Percentiles rank a stretch among this genome's conserved stretches.
Evolutionary conservation across 2,113 vertebrate genomes (phyloP).

Genomic region (Phalacrocorax aristotelis): DNA sequence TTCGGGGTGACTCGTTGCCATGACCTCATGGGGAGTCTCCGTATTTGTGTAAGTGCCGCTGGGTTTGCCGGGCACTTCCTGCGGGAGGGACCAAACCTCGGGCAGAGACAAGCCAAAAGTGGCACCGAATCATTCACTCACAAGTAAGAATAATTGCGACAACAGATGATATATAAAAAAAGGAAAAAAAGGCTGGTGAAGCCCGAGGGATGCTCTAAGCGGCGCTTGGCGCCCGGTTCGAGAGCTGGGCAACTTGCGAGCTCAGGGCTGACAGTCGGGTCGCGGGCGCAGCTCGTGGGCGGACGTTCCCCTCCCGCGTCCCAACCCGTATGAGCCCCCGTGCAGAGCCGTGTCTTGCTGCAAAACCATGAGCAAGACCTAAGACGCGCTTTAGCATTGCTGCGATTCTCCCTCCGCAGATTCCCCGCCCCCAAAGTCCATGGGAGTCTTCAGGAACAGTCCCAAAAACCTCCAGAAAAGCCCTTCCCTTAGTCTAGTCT

Average conservation of each 20-base stretch:
- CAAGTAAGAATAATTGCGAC: neutral
- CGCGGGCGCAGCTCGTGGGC: accelerated
- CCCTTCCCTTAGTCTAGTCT: neutral
- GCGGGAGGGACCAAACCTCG: accelerated
- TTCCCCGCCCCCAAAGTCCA: neutral
- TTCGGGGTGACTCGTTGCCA: neutral
- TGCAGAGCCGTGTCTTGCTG: neutral
- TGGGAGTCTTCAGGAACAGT: accelerated
- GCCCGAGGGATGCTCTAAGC: neutral
- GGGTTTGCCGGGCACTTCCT: neutral
- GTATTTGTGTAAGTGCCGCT: neutral
- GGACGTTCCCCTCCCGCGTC: neutral
- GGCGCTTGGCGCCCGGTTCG: accelerated
- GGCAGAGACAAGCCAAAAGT: neutral
- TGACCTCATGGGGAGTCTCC: neutral
- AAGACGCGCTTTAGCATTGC: neutral
- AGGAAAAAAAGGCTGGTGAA: neutral
- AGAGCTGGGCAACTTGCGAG: neutral
- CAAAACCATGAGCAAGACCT: neutral
- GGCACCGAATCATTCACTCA: neutral
- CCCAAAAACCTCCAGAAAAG: neutral
- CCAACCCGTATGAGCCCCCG: neutral
- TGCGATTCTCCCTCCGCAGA: neutral
- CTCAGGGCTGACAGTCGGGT: neutral
- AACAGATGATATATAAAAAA: neutral